A percentile compares a stretch with the other conserved stretches of the same genome.
phyloP scores from a whole-genome alignment of 1,140 invertebrate species.

The Chelonus insularis region DNA sequence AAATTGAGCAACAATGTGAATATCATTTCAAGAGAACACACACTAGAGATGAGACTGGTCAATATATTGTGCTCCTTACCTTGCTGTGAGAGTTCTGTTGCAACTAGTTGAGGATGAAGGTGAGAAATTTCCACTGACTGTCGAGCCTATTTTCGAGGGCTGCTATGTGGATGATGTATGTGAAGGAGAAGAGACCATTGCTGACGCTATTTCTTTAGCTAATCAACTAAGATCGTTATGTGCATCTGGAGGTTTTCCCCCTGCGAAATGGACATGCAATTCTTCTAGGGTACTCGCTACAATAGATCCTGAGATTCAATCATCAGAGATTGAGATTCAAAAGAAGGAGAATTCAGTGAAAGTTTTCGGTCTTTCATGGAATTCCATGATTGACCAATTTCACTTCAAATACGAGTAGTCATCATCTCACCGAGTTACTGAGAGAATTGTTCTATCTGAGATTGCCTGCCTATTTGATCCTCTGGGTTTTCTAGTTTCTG shows the following conservation, averaged over 20 bases:
- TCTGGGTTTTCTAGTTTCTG: slow-evolving; percentile 20
- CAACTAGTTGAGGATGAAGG: slow-evolving; percentile 39
- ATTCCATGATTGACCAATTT: slow-evolving; percentile 6
- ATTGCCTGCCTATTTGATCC: slow-evolving; percentile 20
- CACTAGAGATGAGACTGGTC: not conserved
- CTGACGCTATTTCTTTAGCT: slow-evolving; percentile 20
- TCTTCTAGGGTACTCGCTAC: not conserved
- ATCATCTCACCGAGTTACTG: not conserved
- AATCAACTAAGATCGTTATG: too few species aligned
- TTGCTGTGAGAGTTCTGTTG: slow-evolving; percentile 38
- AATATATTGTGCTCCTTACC: slow-evolving; percentile 35
- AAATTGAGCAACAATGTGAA: not conserved
- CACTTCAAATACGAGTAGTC: not conserved
- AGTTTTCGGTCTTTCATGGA: not conserved
- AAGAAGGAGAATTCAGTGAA: too few species aligned
- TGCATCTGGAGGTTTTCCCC: too few species aligned
- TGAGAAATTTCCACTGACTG: slow-evolving; percentile 31
- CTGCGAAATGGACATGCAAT: slow-evolving; percentile 19
- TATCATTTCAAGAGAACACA: not conserved
- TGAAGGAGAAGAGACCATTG: slow-evolving; percentile 27
- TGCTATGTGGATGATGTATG: slow-evolving; percentile 43
- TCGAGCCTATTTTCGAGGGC: slow-evolving; percentile 24
- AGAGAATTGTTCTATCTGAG: slow-evolving; percentile 12
- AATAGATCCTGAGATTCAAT: too few species aligned
- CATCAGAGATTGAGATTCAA: too few species aligned